Base-by-base conservation (phyloP, 2,797 vertebrate genomes). In the Pygocentrus nattereri region DNA sequence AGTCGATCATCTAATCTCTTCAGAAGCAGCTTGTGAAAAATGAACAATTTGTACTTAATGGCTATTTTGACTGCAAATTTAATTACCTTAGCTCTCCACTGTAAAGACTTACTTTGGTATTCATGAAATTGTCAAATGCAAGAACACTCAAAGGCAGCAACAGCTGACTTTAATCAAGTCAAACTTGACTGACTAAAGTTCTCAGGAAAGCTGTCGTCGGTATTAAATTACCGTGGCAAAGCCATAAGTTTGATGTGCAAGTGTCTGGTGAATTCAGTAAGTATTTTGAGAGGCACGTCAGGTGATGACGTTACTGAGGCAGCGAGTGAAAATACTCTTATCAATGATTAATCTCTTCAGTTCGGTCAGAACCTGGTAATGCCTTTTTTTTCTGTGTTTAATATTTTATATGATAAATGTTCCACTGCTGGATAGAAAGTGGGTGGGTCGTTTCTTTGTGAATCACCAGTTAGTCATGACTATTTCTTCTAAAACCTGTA, bases 401-500 rank as follows among this genome's bases (percentile, higher is more conserved):
- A 34, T 19, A 64, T 34, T 64, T 4, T 19, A 34, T 34, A 21
- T 34, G 18, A 64, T 64, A 64, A 34, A 64, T 64, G 61, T 64
- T 34, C 30, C 30, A 19, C 5, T 5, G 16, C 2, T 30, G 1
- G 18, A 34, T 34, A 38, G 30, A 21, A 6, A 15, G 15, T 23
- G 25, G 38, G 34, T 68, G 65, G 65, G 44, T 12, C 13, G 41
- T 68, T 65, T 44, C 65, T 44, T 44, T n/a, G n/a, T 68, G 65
- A 68, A 68, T 68, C 38, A 68, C 10, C 38, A 44, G 21, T 68
- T 41, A 44, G 65, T 68, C 65, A 44, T 68, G 65, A 44, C 34
- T 21, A 4, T 68, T 21, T 21, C 62, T 64, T 16, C 19, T 67
- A 34, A 67, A 67, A 10, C 21, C 34, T 44, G 38, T 68, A n/a